Evolutionary conservation across 2,797 vertebrate species (phyloP), one percentile per base, ranked within the genome.

Genomic region (Myoxocephalus aenaeus): DNA sequence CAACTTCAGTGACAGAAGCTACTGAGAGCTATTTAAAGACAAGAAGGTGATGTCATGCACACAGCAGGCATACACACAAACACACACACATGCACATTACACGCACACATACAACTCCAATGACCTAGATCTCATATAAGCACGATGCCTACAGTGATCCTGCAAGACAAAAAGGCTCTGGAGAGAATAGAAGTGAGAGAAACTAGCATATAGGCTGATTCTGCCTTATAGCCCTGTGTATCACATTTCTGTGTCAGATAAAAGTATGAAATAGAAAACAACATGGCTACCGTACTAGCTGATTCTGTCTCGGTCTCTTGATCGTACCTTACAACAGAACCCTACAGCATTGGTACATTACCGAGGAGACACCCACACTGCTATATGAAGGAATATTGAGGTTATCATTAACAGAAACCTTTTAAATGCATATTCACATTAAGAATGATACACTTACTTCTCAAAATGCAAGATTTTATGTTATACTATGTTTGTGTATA

Each of bases 81-180:
- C 18, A 46, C 64, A 73, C 69, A 58, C 73, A 57, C 71, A 77
- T 61, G 51, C 64, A 65, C 4, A 68, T 36, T 68, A 76, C 64
- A 73, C 46, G 27, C 67, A 65, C 50, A 46, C 56, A 63, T 68
- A 59, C 69, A 89, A 85, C 79, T 82, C 62, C 78, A 84, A 64
- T 93, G 92, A 94, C 91, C 93, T 91, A 92, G 82, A 93, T 93
- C 91, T 84, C 82, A 77, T 83, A 84, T 73, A 79, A 88, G 79
- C 65, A 61, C 2, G 36, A 83, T 38, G 81, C 89, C 88, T 91
- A 86, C 85, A 83, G 83, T 86, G 73, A 91, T 83, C 65, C 77
- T 85, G 80, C 81, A 82, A 89, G 87, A 89, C 76, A 90, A 65
- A 83, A 88, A 86, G 71, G 69, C 84, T 87, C 81, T 51, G 53